phyloP scores from a whole-genome alignment of 1,140 invertebrate genomes.

The Plutomurus gul region DNA sequence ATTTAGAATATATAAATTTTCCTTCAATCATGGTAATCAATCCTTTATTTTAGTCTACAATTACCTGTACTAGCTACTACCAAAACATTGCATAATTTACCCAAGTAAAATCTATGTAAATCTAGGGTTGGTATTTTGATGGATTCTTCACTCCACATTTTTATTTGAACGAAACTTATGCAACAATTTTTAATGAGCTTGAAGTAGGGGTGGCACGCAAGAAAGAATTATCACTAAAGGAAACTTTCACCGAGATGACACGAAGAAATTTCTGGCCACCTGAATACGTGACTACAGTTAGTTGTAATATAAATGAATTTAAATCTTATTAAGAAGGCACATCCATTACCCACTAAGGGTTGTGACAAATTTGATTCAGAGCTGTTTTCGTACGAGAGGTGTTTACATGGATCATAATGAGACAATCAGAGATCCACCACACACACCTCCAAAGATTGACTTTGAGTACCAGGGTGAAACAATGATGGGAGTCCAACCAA shows the following conservation, averaged over 20 bases:
- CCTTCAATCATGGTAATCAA: conserved; percentile 21
- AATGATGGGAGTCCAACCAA: not conserved
- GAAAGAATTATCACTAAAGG: conserved; percentile 17
- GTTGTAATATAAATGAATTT: too few species aligned
- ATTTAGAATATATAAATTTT: conserved; percentile 34
- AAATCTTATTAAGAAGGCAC: too few species aligned
- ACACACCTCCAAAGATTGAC: conserved; percentile 32
- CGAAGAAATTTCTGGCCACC: conserved; percentile 36
- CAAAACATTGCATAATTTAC: too few species aligned
- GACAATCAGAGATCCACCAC: conserved; percentile 10
- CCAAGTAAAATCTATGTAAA: too few species aligned
- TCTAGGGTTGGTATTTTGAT: conserved; percentile 41
- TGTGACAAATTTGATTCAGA: not conserved
- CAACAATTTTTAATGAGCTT: conserved; percentile 2
- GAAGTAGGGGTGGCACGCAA: not conserved
- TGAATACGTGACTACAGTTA: too few species aligned
- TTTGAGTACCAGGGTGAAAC: not conserved
- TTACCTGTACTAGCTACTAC: too few species aligned
- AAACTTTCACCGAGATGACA: conserved; percentile 31
- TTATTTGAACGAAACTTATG: conserved; percentile 28
- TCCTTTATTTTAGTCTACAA: not conserved
- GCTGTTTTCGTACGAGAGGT: conserved; percentile 4
- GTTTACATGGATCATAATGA: conserved; percentile 24
- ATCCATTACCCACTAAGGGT: not conserved
- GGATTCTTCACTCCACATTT: conserved; percentile 32